These are phyloP conservation scores for Drosophila lacteicornis DNA, from an alignment of 1,140 invertebrate species.

Conservation along the genomic window DNA sequence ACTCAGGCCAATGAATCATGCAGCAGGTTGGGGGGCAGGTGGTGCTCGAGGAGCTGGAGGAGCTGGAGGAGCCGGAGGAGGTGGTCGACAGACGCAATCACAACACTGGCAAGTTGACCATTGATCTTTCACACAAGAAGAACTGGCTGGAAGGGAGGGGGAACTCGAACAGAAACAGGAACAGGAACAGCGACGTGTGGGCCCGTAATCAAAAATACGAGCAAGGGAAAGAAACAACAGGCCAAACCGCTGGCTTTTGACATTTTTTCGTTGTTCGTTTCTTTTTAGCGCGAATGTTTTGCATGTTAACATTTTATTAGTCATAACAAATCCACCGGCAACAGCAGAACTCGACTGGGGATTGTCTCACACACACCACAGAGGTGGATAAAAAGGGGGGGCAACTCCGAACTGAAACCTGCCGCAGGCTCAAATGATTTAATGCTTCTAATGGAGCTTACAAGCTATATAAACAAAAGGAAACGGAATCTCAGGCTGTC, in stretches of 20 bases:
- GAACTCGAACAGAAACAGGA: slow-evolving; percentile 26
- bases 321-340: slow-evolving; percentile 69
- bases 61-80: neutral
- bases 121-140: slow-evolving; percentile 69
- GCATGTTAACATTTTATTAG: slow-evolving; percentile 84
- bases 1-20: slow-evolving; percentile 76
- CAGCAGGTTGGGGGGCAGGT: slow-evolving; percentile 42
- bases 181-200: slow-evolving; percentile 63
- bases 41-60: neutral
- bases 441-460: slow-evolving; percentile 39
- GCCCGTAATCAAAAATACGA: slow-evolving; percentile 66
- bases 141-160: slow-evolving; percentile 16
- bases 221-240: slow-evolving; percentile 25
- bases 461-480: slow-evolving; percentile 3
- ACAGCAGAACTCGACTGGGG: slow-evolving; percentile 40
- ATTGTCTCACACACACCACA: slow-evolving; percentile 20
- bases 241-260: slow-evolving; percentile 69
- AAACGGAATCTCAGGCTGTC: slow-evolving; percentile 10
- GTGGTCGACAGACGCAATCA: slow-evolving; percentile 68
- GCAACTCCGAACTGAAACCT: slow-evolving; percentile 25
- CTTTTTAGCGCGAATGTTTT: slow-evolving; percentile 75
- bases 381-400: slow-evolving; percentile 16
- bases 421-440: slow-evolving; percentile 60
- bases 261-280: slow-evolving; percentile 62
- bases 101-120: slow-evolving; percentile 68